A percentile compares a stretch with the other conserved stretches of the same genome.
Conservation (phyloP, 2,113 vertebrate genomes). For the Archilochus colubris region DNA sequence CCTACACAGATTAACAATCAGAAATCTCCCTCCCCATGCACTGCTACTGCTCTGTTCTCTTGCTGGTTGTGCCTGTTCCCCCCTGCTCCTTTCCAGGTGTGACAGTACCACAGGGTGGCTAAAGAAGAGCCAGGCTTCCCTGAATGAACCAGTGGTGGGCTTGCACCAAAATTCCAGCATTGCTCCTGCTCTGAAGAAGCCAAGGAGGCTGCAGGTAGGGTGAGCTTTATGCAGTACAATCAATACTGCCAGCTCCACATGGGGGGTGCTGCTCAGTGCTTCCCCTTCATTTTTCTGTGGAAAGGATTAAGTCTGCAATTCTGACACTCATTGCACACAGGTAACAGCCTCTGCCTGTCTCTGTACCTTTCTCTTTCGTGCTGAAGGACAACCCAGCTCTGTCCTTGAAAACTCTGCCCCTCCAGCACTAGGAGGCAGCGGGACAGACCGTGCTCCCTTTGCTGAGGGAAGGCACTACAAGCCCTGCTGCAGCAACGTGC, state of each 20-base stretch:
- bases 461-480: neutral
- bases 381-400: neutral
- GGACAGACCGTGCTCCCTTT: fast-evolving
- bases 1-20: neutral
- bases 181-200: neutral
- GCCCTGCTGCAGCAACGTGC: neutral
- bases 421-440: neutral
- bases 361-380: neutral
- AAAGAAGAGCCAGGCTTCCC: constrained; percentile 59
- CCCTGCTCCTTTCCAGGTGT: neutral
- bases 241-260: neutral
- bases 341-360: neutral
- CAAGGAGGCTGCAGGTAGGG: constrained; percentile 29
- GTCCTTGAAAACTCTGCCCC: constrained; percentile 7
- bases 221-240: neutral
- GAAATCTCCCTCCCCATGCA: neutral
- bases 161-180: constrained; percentile 34
- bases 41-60: neutral
- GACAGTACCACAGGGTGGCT: constrained; percentile 47
- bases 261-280: neutral
- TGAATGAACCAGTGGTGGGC: constrained; percentile 38
- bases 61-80: neutral
- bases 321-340: neutral
- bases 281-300: neutral
- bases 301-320: neutral